Evolutionary conservation across 35 echinoderm and acorn worm genomes (phyloP), one percentile per base, ranked within the genome.

Genomic region (Patiria miniata): DNA sequence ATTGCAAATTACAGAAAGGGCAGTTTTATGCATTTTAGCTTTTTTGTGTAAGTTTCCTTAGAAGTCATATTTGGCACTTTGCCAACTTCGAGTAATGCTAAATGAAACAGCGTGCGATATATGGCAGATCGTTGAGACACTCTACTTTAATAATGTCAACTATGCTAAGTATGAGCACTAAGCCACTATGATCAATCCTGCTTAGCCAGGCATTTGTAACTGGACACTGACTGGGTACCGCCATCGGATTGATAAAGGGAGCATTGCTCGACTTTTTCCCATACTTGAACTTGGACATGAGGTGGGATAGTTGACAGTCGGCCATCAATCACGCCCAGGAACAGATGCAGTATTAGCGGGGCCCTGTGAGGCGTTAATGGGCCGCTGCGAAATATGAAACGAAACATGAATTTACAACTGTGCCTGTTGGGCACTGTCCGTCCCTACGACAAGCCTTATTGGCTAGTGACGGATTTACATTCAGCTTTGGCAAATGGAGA

Each of bases 341-440:
- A 73, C 65, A 73, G 65, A 73, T 73, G 65, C 34, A 7, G 7
- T 23, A 26, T 36, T 73, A 73, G 65, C 65, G 65, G 26, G 26
- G 9, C 65, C 34, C 65, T 73, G 23, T 73, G 34, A 73, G 65
- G 65, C 34, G 65, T 73, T 73, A 73, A 73, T 73, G 65, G 65
- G 26, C 57, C 65, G 65, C 34, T 73, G 6, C 19, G 65, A 73
- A 73, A 73, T 73, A 73, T 73, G 65, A 73, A 73, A 73, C 65
- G 65, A 36, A 73, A 73, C 65, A 73, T 32, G 65, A 73, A 73
- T 73, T 73, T 73, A 73, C 65, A 73, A 73, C 65, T 73, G 65
- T 73, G 65, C 2, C 65, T 73, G 65, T 34, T 73, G 26, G 42
- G n/a, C 42, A 4, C 42, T 12, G 12, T 47, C 42, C 42, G 42